phyloP scores from a whole-genome alignment of 1,140 invertebrate species.

The Probaryconus sp. region DNA sequence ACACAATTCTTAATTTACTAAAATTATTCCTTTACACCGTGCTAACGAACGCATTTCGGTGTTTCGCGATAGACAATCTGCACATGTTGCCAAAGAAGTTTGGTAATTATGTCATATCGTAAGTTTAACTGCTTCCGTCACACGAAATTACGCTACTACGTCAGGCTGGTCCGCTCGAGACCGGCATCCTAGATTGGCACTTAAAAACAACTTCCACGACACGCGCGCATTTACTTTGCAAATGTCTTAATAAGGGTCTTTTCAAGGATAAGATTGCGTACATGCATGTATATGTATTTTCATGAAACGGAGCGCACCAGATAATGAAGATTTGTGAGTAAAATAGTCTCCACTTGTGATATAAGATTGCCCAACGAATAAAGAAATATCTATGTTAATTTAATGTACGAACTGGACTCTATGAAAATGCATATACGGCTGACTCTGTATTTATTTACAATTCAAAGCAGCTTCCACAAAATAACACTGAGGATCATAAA shows the following conservation, averaged over 20 bases:
- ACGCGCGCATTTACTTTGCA: slow-evolving; percentile 30
- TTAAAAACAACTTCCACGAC: slow-evolving; percentile 27
- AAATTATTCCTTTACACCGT: slow-evolving; percentile 1
- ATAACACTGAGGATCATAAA: too few relatives aligned
- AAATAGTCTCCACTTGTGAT: background rate
- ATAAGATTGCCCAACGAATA: background rate
- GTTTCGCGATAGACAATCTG: slow-evolving; percentile 17
- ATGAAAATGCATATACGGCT: slow-evolving; percentile 1
- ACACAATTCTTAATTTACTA: background rate
- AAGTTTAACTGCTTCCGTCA: slow-evolving; percentile 44
- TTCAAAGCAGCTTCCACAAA: background rate
- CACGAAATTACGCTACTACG: slow-evolving; percentile 35
- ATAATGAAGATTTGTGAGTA: slow-evolving; percentile 16
- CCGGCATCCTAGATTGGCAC: slow-evolving; percentile 33
- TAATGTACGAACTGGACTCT: background rate
- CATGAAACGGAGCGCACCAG: background rate
- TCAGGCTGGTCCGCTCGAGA: slow-evolving; percentile 11
- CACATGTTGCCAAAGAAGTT: slow-evolving; percentile 46
- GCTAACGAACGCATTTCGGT: slow-evolving; percentile 6
- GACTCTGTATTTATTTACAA: slow-evolving; percentile 2
- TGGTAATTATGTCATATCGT: slow-evolving; percentile 49
- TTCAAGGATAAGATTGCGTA: slow-evolving; percentile 8
- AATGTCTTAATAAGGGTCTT: slow-evolving; percentile 29
- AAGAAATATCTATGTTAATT: too few relatives aligned
- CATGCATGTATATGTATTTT: slow-evolving; percentile 2